Percentiles rank a stretch among this genome's conserved stretches.
Conservation (phyloP, 2,113 vertebrate species). For the Ceyx melanurus region DNA sequence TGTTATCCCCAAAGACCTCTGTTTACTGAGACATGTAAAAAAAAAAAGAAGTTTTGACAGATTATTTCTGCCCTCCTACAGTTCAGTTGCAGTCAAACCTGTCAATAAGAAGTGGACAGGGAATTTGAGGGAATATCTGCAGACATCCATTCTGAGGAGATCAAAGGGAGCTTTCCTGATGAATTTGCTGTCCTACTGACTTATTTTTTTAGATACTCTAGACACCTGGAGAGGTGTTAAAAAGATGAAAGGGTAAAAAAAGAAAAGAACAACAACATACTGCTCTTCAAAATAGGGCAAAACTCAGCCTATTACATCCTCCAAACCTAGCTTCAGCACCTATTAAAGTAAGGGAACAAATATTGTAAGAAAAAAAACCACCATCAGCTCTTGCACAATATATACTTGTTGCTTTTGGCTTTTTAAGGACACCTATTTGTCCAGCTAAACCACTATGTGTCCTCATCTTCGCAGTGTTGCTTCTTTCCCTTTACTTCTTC, state of each 20-base stretch:
- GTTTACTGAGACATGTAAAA: slow-evolving; percentile 22
- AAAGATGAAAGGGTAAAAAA: slow-evolving; percentile 13
- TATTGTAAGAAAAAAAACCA: background rate
- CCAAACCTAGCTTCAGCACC: background rate
- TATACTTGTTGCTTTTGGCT: background rate
- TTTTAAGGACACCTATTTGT: background rate
- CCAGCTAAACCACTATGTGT: background rate
- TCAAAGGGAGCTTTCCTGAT: slow-evolving; percentile 45
- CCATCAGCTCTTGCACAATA: background rate
- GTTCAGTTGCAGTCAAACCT: slow-evolving; percentile 50
- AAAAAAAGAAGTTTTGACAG: slow-evolving; percentile 1
- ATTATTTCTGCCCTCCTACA: slow-evolving; percentile 27
- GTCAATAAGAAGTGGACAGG: slow-evolving; percentile 45
- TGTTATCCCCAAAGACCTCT: slow-evolving; percentile 26
- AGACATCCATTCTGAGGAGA: slow-evolving; percentile 18
- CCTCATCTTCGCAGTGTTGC: background rate
- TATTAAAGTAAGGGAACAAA: background rate
- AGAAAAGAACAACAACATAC: background rate
- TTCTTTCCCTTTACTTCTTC: background rate
- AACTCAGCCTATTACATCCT: background rate
- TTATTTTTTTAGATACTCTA: slow-evolving; percentile 38
- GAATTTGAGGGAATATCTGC: slow-evolving; percentile 38
- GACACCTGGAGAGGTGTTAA: slow-evolving; percentile 25
- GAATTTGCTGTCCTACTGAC: slow-evolving; percentile 45
- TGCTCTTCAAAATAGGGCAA: background rate